Base-by-base conservation (phyloP, 1,140 invertebrate species). In the Drosophila tani region DNA sequence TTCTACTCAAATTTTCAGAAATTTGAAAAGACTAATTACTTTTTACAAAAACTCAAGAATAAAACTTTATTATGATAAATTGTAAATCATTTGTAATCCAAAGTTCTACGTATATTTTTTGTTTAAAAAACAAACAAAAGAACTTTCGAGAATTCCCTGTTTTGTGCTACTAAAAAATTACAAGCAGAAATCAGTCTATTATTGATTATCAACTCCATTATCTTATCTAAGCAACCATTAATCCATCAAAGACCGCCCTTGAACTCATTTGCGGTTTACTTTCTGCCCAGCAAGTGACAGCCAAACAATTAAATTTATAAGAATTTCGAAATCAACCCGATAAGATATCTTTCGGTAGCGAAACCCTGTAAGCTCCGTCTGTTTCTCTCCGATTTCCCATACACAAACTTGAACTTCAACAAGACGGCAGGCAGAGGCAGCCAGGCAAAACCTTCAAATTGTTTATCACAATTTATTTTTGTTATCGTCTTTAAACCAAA, bases 381-480 rank as follows among this genome's bases (percentile, higher is more conserved):
- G n/a, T 14, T 51, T 41, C 32, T 32, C 35, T 38, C 35, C 35
- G 27, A 29, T 14, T 38, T 11, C 60, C 12, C 32, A 7, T 3
- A 38, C 29, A 71, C 35, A 71, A 59, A 71, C 67, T 73, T 73
- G 67, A 73, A 73, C 69, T 73, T 69, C 68, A 29, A 43, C 40
- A 65, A 51, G 27, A n/a, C 17, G 49, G 58, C 40, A n/a, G 50
- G 27, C n/a, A 14, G 17, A 21, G 49, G 58, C 40, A n/a, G 50
- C 27, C 17, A 19, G 17, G 40, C 27, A 29, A 49, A 73, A 73
- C 69, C 69, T 73, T 73, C 69, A 17, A 73, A 71, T 71, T 50
- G 67, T 73, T 73, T 73, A 73, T 73, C 69, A 29, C 53, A 24
- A n/a, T 57, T 71, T 35, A 47, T 59, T 73, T 73, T 73, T 21